A percentile compares a stretch with the other conserved stretches of the same genome.
phyloP scores from a whole-genome alignment of 2,888 invertebrate genomes.

The Miltochrista miniata region DNA sequence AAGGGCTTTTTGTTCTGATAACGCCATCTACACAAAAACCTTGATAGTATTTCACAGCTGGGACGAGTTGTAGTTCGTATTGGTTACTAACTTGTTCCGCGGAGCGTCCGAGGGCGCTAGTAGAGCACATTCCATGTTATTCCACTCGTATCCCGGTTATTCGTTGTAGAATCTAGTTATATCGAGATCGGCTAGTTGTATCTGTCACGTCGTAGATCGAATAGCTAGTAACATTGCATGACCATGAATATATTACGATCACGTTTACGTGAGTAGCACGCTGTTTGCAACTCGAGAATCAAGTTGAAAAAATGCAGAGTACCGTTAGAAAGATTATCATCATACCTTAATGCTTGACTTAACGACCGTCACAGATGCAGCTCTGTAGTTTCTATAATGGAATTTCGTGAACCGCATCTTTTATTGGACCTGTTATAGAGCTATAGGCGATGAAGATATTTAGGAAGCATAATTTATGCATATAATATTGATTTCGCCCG shows the following conservation, averaged over 20 bases:
- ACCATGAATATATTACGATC: slow-evolving; percentile 37
- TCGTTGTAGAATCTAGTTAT: slow-evolving; percentile 23
- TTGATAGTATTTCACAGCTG: slow-evolving; percentile 17
- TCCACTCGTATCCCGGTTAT: slow-evolving; percentile 24
- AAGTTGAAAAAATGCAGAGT: slow-evolving; percentile 49
- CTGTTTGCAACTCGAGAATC: slow-evolving; percentile 33
- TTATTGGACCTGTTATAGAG: slow-evolving; percentile 23
- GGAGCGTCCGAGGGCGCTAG: slow-evolving; percentile 44
- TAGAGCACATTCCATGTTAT: slow-evolving; percentile 23
- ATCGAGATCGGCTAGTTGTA: slow-evolving; percentile 7
- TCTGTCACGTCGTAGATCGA: slow-evolving; percentile 14
- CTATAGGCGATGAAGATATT: slow-evolving; percentile 10
- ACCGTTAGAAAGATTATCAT: slow-evolving; percentile 51
- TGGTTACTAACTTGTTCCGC: slow-evolving; percentile 20
- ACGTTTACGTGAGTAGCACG: slow-evolving; percentile 34
- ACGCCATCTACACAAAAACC: slow-evolving; percentile 43
- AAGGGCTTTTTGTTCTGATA: slow-evolving; percentile 13
- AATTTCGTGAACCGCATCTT: slow-evolving; percentile 36
- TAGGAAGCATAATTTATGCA: neutral
- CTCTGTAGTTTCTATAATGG: slow-evolving; percentile 39
- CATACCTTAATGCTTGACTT: slow-evolving; percentile 45
- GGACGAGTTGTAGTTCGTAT: slow-evolving; percentile 7
- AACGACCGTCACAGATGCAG: slow-evolving; percentile 43
- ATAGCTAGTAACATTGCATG: slow-evolving; percentile 30
- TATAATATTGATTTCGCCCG: neutral